These are phyloP conservation scores for Lytechinus pictus DNA, from an alignment of 35 echinoderm and acorn worm species.

Conservation along the genomic window DNA sequence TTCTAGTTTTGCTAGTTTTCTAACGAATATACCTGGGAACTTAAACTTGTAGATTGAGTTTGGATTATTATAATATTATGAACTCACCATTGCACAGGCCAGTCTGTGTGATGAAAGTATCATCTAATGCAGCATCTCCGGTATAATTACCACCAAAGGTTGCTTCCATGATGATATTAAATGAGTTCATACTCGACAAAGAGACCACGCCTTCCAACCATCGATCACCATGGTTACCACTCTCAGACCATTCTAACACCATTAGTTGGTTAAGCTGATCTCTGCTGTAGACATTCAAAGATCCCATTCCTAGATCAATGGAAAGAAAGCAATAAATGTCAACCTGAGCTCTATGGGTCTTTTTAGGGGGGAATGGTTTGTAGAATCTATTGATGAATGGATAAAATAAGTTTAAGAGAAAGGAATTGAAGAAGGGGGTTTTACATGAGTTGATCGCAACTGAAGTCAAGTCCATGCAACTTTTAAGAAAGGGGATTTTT, in stretches of 20 bases:
- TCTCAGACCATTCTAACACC: constrained; percentile 39
- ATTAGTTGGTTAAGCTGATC: constrained; percentile 23
- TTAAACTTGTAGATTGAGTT: too few species aligned
- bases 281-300: constrained; percentile 51
- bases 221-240: constrained; percentile 75
- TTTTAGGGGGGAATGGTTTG: not conserved
- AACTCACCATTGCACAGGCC: constrained; percentile 22
- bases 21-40: too few species aligned
- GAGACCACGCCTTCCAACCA: constrained; percentile 70
- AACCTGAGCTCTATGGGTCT: too few species aligned
- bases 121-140: constrained; percentile 75
- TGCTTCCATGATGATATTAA: constrained; percentile 71
- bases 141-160: constrained; percentile 46
- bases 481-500: too few species aligned
- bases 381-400: not conserved
- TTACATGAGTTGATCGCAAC: too few species aligned
- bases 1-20: too few species aligned
- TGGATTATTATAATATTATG: too few species aligned
- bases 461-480: not conserved
- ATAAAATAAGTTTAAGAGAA: too few species aligned
- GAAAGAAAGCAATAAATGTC: not conserved
- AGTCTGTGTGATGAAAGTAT: constrained; percentile 33
- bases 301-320: constrained; percentile 18
- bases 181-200: not conserved
- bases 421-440: too few species aligned